Base-by-base conservation (phyloP, 1,140 invertebrate genomes). In the Euwallacea fornicatus region DNA sequence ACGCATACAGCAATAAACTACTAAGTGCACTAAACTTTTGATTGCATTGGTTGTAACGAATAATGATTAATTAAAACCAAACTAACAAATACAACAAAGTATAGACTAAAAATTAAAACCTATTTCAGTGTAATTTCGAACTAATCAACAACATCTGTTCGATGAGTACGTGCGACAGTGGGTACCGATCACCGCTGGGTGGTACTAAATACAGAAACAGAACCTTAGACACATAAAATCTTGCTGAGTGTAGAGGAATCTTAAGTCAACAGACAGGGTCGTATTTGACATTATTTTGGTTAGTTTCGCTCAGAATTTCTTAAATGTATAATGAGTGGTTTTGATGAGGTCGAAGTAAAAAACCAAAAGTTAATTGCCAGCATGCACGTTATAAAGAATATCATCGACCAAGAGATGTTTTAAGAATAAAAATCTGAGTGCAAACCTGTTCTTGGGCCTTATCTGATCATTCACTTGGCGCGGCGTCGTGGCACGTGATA, bases 391-490 rank as follows among this genome's bases (percentile, higher is more conserved):
- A 4, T 33, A 33, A 33, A 4, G 21, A 33, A 33, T 33, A 1
- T 33, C 21, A 33, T 6, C 1, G 10, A 50, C 10, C 1, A 50
- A 11, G 21, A 33, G 21, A 33, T 2, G 1, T 33, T 33, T 33
- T 33, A 33, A 33, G 21, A 1, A 33, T 33, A 33, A 33, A 33
- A 33, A 33, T 33, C 21, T 33, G 21, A 33, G 21, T 33, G 21
- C 21, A 33, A 33, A 33, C 21, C 21, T 33, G 21, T 33, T 33
- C 21, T 13, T 50, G 46, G 44, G 43, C 60, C 53, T 69, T 66
- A 65, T 67, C 60, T 67, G 71, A 73, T 64, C 61, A 69, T 73
- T 73, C 71, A 69, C 66, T 64, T 60, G 71, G 21, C 59, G 60
- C 66, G 44, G 65, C 50, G 16, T 50, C 64, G 8, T 44, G 11